A percentile compares a stretch with the other conserved stretches of the same genome.
phyloP scores from a whole-genome alignment of 2,797 vertebrate genomes.

The Eleutherodactylus coqui region DNA sequence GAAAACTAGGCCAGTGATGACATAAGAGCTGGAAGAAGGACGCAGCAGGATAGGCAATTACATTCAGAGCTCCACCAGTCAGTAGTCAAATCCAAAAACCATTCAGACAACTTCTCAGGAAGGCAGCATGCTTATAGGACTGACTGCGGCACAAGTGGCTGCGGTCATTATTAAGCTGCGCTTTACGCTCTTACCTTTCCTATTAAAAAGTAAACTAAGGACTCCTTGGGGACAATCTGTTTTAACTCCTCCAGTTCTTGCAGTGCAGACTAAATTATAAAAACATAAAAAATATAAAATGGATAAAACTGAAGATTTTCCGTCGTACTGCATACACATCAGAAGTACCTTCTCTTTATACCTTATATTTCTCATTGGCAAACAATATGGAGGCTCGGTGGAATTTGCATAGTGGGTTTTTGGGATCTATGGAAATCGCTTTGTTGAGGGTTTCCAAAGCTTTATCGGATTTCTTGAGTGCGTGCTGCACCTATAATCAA shows the following conservation, averaged over 20 bases:
- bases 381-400: conserved; percentile 97
- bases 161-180: neutral
- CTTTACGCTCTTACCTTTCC: conserved; percentile 86
- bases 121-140: no score
- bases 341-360: conserved; percentile 66
- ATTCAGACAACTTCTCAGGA: no score
- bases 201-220: conserved; percentile 99
- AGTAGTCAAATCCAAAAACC: no score
- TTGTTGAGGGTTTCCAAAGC: conserved; percentile 96
- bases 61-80: no score
- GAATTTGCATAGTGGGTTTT: conserved; percentile 99
- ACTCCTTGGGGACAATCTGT: conserved; percentile 99
- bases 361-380: conserved; percentile 98
- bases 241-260: conserved; percentile 98
- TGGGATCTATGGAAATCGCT: conserved; percentile 95
- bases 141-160: no score
- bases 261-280: conserved; percentile 87
- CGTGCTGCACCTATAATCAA: conserved; percentile 88
- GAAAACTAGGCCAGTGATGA: no score
- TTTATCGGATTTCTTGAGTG: conserved; percentile 94
- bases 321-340: neutral
- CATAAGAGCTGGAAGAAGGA: no score
- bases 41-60: no score
- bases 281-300: conserved; percentile 61
- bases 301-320: neutral